Percentiles rank a stretch among this genome's conserved stretches.
phyloP scores from a whole-genome alignment of 2,888 invertebrate species.

The Frankliniella fusca region DNA sequence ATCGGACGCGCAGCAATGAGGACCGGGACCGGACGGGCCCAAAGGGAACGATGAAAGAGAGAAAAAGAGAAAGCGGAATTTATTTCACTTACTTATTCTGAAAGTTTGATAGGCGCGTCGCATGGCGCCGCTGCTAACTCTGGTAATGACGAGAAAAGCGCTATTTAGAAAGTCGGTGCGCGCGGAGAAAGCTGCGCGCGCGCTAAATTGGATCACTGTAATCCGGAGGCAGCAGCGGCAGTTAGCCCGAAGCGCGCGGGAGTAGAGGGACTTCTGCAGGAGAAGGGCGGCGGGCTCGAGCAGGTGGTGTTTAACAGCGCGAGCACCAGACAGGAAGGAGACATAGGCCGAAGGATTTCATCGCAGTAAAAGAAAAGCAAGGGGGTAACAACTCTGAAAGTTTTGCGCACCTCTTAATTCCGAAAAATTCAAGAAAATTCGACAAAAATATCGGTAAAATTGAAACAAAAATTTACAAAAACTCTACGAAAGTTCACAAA shows the following conservation, averaged over 20 bases:
- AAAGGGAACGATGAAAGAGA: not conserved
- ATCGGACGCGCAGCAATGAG: not conserved
- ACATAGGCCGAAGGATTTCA: too few relatives aligned
- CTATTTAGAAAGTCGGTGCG: constrained; percentile 6
- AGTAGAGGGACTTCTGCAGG: not conserved
- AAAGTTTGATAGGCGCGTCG: constrained; percentile 15
- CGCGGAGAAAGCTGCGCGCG: not conserved
- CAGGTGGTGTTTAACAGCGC: too few relatives aligned
- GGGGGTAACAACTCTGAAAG: too few relatives aligned
- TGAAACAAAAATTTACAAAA: too few relatives aligned
- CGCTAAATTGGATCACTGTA: not conserved
- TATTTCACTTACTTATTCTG: constrained; percentile 22
- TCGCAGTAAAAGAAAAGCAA: too few relatives aligned
- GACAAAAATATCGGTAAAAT: too few relatives aligned
- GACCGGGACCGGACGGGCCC: too few relatives aligned
- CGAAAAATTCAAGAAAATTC: too few relatives aligned
- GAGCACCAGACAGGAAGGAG: too few relatives aligned
- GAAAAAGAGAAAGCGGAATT: not conserved
- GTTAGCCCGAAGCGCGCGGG: not conserved
- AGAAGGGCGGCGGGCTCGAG: not conserved
- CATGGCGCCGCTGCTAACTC: constrained; percentile 15
- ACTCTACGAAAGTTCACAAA: too few relatives aligned
- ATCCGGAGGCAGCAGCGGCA: not conserved
- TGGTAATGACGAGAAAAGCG: constrained; percentile 11
- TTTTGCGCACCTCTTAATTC: too few relatives aligned